These are phyloP conservation scores for Orgyia antiqua DNA, from an alignment of 2,888 invertebrate genomes.

Conservation along the genomic window DNA sequence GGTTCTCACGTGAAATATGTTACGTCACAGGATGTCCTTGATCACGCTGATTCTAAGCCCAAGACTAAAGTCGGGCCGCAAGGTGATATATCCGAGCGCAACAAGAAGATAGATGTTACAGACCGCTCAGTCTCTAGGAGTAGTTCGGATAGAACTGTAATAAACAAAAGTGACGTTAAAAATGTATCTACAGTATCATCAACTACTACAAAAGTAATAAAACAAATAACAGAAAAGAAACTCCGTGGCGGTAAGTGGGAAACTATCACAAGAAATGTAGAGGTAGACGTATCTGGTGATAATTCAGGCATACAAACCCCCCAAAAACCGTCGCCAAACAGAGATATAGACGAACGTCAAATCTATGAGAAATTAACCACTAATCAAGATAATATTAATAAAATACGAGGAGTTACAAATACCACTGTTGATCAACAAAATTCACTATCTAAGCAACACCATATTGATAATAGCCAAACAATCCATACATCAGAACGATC, in stretches of 20 bases:
- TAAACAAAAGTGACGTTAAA: slow-evolving; percentile 48
- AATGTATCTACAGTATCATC: slow-evolving; percentile 44
- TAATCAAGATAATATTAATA: slow-evolving; percentile 27
- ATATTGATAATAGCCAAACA: slow-evolving; percentile 27
- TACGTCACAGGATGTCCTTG: slow-evolving; percentile 27
- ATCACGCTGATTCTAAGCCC: slow-evolving; percentile 44
- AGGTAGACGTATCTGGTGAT: slow-evolving; percentile 77
- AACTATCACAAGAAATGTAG: slow-evolving; percentile 79
- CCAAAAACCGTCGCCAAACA: slow-evolving; percentile 15
- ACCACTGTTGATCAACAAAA: slow-evolving; percentile 30
- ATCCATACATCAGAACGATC: slow-evolving; percentile 33
- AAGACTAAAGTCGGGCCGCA: slow-evolving; percentile 63
- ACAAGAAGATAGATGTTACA: slow-evolving; percentile 27
- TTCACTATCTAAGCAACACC: slow-evolving; percentile 37
- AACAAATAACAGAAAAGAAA: slow-evolving; percentile 77
- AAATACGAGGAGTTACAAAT: slow-evolving; percentile 20
- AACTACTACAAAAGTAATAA: slow-evolving; percentile 75
- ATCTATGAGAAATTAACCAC: slow-evolving; percentile 36
- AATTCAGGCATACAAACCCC: slow-evolving; percentile 26
- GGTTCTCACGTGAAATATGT: slow-evolving; percentile 36
- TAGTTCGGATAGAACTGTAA: slow-evolving; percentile 36
- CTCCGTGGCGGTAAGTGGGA: slow-evolving; percentile 69
- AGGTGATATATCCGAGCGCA: slow-evolving; percentile 37
- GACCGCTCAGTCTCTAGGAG: slow-evolving; percentile 41
- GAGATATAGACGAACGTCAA: slow-evolving; percentile 25